Evolutionary conservation across 2,888 invertebrate species (phyloP).

Genomic region (Rhamnusium bicolor): DNA sequence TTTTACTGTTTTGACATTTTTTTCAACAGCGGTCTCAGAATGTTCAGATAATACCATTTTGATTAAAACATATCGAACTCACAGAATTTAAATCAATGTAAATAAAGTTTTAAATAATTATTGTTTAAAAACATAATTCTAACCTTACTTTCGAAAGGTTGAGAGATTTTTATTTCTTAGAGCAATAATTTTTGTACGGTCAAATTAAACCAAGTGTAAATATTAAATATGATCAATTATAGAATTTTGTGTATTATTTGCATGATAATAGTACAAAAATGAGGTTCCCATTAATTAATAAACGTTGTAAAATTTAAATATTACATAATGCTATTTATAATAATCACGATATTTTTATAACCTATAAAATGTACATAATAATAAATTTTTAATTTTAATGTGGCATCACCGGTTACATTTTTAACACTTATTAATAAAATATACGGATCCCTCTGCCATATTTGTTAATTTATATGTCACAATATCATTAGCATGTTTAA

Average conservation of each 20-base stretch:
- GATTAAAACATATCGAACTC: too few species aligned
- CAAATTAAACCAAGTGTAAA: too few species aligned
- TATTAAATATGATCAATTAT: not conserved
- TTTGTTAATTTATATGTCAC: slow-evolving; percentile 7
- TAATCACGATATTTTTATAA: slow-evolving; percentile 3
- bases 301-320: not conserved
- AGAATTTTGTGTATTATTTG: not conserved
- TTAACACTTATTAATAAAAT: not conserved
- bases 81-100: too few species aligned
- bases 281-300: not conserved
- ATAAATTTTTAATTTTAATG: slow-evolving; percentile 14
- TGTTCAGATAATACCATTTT: too few species aligned
- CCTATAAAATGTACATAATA: slow-evolving; percentile 16
- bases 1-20: too few species aligned
- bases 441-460: not conserved
- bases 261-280: not conserved
- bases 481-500: not conserved
- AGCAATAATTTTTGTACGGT: too few species aligned
- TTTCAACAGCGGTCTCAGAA: too few species aligned
- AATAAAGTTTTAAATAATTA: too few species aligned
- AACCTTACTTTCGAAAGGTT: too few species aligned
- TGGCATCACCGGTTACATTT: not conserved
- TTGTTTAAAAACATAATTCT: too few species aligned
- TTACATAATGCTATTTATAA: not conserved
- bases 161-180: too few species aligned